phyloP scores from a whole-genome alignment of 2,113 vertebrate species.

The Laterallus jamaicensis region DNA sequence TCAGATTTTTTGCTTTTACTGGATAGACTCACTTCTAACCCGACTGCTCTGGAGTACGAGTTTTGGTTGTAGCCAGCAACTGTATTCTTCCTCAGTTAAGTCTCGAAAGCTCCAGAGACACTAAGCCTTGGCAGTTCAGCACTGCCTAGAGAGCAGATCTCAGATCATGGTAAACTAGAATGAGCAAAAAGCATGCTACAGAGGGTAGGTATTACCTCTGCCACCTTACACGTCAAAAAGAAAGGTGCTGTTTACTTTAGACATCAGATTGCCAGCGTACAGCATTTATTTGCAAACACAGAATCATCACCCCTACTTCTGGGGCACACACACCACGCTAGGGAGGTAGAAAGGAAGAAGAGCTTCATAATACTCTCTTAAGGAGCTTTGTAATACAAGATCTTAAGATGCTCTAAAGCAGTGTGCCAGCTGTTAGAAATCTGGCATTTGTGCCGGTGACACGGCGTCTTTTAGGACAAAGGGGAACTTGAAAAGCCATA shows the following conservation, averaged over 20 bases:
- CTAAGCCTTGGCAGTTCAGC: background rate
- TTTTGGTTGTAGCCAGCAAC: background rate
- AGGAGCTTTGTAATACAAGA: no score
- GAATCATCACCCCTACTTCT: background rate
- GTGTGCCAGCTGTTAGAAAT: background rate
- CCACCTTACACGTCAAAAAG: background rate
- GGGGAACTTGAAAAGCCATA: background rate
- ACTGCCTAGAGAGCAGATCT: background rate
- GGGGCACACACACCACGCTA: accelerated
- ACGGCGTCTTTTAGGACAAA: background rate
- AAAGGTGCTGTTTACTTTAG: background rate
- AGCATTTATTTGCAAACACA: background rate
- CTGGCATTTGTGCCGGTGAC: background rate
- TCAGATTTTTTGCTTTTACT: background rate
- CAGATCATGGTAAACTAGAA: background rate
- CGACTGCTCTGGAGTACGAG: background rate
- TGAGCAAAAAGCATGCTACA: accelerated
- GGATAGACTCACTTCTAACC: background rate
- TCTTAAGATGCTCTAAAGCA: background rate
- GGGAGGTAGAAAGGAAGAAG: no score
- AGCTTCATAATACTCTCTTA: no score
- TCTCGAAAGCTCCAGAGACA: background rate
- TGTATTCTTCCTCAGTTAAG: background rate
- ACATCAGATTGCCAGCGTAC: background rate
- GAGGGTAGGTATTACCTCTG: accelerated